Evolutionary conservation across 92 coral and sea anemone species (phyloP).

Genomic region (Epizoanthus scotinus): DNA sequence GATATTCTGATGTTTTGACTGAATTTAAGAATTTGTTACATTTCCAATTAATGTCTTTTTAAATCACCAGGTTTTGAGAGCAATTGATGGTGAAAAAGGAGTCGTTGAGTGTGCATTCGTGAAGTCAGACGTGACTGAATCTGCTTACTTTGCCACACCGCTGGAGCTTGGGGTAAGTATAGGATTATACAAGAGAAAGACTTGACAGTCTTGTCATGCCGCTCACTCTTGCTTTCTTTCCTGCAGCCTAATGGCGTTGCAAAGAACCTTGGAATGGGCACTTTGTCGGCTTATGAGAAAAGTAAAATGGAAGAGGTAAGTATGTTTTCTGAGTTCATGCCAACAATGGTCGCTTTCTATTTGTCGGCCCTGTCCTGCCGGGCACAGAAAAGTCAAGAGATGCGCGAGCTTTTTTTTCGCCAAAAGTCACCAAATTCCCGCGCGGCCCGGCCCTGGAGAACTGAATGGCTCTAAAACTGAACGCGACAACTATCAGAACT

Average conservation of each 20-base stretch:
- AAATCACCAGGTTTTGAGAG: slow-evolving; percentile 75
- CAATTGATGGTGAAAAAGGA: slow-evolving; percentile 75
- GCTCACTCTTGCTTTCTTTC: neutral
- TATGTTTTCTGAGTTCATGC: neutral
- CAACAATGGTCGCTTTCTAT: too few relatives aligned
- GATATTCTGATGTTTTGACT: too few relatives aligned
- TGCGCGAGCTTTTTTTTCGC: too few relatives aligned
- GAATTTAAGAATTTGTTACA: too few relatives aligned
- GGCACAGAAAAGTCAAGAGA: too few relatives aligned
- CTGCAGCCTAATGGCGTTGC: slow-evolving; percentile 84
- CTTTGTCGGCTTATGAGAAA: slow-evolving; percentile 76
- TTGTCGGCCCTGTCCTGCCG: too few relatives aligned
- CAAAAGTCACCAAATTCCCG: too few relatives aligned
- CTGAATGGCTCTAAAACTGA: too few relatives aligned
- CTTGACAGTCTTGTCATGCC: neutral
- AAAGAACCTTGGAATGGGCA: slow-evolving; percentile 85
- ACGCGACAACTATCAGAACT: too few relatives aligned
- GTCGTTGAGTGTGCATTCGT: slow-evolving; percentile 96
- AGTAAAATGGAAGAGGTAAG: slow-evolving; percentile 87
- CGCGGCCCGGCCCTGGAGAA: too few relatives aligned
- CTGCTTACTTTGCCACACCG: slow-evolving; percentile 92
- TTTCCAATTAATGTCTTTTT: neutral
- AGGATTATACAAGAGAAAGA: neutral
- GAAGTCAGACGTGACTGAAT: slow-evolving; percentile 79
- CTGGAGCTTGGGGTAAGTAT: slow-evolving; percentile 89